Evolutionary conservation across 2,888 invertebrate species (phyloP).

Genomic region (Aphelenchoides bicaudatus): DNA sequence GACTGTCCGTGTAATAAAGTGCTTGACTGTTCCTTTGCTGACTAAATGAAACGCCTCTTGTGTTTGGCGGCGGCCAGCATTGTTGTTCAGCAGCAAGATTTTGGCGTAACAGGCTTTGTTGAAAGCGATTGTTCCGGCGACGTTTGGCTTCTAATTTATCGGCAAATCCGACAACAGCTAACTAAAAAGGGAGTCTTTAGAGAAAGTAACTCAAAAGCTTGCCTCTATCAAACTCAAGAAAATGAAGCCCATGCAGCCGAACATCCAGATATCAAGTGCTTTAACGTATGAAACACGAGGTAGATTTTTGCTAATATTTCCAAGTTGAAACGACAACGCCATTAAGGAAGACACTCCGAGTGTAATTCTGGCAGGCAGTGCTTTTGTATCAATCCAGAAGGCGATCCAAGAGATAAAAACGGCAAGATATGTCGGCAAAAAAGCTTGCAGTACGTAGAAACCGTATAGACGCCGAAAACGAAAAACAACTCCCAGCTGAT

Average conservation of each 20-base stretch:
- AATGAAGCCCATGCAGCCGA: slow-evolving; percentile 60
- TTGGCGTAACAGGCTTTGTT: slow-evolving; percentile 47
- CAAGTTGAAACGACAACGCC: slow-evolving; percentile 58
- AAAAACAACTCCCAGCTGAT: slow-evolving; percentile 59
- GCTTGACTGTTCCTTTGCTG: slow-evolving; percentile 21
- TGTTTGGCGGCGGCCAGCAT: slow-evolving; percentile 50
- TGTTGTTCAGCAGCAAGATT: slow-evolving; percentile 55
- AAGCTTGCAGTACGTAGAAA: slow-evolving; percentile 60
- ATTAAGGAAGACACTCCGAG: slow-evolving; percentile 39
- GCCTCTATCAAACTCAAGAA: slow-evolving; percentile 58
- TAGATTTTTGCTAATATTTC: slow-evolving; percentile 59
- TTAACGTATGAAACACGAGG: slow-evolving; percentile 56
- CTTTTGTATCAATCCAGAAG: slow-evolving; percentile 60
- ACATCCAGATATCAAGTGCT: slow-evolving; percentile 60
- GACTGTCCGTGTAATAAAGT: slow-evolving; percentile 10
- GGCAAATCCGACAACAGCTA: slow-evolving; percentile 60
- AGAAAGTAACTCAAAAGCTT: not conserved
- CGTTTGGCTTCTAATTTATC: slow-evolving; percentile 50
- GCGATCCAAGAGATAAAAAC: slow-evolving; percentile 61
- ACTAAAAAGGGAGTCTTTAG: slow-evolving; percentile 33
- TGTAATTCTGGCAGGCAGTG: slow-evolving; percentile 59
- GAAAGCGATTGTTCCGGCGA: slow-evolving; percentile 34
- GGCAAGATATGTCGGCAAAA: slow-evolving; percentile 59
- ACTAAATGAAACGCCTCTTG: slow-evolving; percentile 29
- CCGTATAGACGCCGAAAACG: slow-evolving; percentile 58